Base-by-base conservation (phyloP, 1,140 invertebrate genomes). In the Cyclina sinensis region DNA sequence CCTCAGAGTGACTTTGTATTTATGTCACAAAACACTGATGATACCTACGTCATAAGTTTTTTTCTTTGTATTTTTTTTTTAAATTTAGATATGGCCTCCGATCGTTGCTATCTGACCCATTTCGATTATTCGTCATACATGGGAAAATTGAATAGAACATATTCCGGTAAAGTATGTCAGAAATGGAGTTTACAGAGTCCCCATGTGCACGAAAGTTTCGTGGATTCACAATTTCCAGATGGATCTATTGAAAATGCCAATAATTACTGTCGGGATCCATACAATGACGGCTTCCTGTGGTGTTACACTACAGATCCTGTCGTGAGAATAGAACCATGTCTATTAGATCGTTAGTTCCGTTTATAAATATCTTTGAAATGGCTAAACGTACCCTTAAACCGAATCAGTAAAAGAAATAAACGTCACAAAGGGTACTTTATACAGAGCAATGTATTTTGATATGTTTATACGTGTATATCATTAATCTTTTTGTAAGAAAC, bases 191-290 rank as follows among this genome's bases (percentile, higher is more conserved):
- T 14, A 30, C 7, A 32, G 21, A 51, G 3, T 1, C 46, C 48
- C 1, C 46, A 57, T 37, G 12, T 1, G 0, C 73, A 76, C n/a
- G 12, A 9, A 30, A 14, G 11, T 0, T 35, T 16, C 18, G 9
- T 27, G 18, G 39, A 18, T 7, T 30, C 32, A 18, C 18, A 78
- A 4, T 78, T 78, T 12, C 74, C 74, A 12, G 74, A 78, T 35
- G 46, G 27, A 1, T 51, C 74, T 4, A 16, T 78, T 0, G 7
- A 7, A 3, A n/a, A 78, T 14, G 74, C 74, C 5, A 27, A 1
- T 2, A 78, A 78, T 18, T 78, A 78, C 35, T 78, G 74, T 27
- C n/a, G 74, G 3, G 74, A 78, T 54, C 74, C 74, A 4, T 48
- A 78, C 37, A 35, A 54, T 3, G 30, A 35, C 7, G 48, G 74